These are phyloP conservation scores for Harpalus rubripes DNA, from an alignment of 2,888 invertebrate genomes.

Conservation along the genomic window DNA sequence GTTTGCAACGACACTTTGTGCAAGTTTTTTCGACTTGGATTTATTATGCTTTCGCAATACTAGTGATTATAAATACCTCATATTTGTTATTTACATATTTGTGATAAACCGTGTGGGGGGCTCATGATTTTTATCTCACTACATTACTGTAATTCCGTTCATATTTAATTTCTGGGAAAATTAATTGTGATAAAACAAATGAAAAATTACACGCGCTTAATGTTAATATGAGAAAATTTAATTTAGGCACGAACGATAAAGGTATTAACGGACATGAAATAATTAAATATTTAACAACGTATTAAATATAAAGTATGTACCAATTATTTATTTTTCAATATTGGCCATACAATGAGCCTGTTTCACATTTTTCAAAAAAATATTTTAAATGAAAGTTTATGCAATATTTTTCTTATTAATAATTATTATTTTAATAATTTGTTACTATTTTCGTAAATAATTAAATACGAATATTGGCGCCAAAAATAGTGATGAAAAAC, in stretches of 20 bases:
- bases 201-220: constrained; percentile 32
- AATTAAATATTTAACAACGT: not conserved
- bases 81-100: constrained; percentile 42
- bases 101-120: constrained; percentile 5
- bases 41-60: constrained; percentile 27
- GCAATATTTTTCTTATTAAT: no score
- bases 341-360: no score
- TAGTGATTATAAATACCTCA: constrained; percentile 26
- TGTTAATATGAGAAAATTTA: constrained; percentile 26
- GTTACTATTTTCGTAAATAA: no score
- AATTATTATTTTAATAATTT: no score
- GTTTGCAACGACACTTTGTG: constrained; percentile 25
- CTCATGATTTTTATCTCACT: constrained; percentile 16
- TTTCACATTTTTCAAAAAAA: no score
- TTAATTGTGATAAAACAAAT: constrained; percentile 29
- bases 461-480: no score
- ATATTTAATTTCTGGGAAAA: constrained; percentile 30
- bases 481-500: no score
- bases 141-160: constrained; percentile 29
- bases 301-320: not conserved
- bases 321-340: no score
- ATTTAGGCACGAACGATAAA: not conserved
- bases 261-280: not conserved
- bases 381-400: no score
- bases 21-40: constrained; percentile 28